Percentiles rank a stretch among this genome's conserved stretches.
Conservation (phyloP, 2,888 invertebrate genomes). For the Mythimna pallens region DNA sequence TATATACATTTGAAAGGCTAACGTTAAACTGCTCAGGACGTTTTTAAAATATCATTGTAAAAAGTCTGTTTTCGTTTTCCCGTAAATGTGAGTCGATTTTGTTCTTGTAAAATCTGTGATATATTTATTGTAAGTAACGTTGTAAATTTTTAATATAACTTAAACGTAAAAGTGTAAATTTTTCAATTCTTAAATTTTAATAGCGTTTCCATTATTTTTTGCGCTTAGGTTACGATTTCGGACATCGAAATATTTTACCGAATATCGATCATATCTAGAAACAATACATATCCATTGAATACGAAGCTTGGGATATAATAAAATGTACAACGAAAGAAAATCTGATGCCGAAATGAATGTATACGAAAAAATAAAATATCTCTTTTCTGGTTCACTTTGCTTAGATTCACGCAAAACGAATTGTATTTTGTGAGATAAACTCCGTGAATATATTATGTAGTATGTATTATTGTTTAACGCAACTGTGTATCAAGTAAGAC, state of each 20-base stretch:
- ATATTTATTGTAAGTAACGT: conserved; percentile 89
- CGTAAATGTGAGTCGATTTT: conserved; percentile 74
- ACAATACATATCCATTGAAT: conserved; percentile 86
- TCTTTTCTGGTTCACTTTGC: conserved; percentile 74
- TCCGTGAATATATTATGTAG: conserved; percentile 80
- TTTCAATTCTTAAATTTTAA: conserved; percentile 72
- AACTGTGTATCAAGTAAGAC: conserved; percentile 84
- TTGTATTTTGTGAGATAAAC: conserved; percentile 79
- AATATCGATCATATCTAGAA: conserved; percentile 85
- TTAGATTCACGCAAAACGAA: conserved; percentile 77
- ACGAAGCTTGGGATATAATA: conserved; percentile 75
- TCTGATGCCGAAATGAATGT: conserved; percentile 80
- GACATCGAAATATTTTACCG: conserved; percentile 71
- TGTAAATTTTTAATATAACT: conserved; percentile 81
- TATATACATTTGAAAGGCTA: conserved; percentile 71
- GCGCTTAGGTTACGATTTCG: conserved; percentile 65
- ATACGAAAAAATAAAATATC: conserved; percentile 82
- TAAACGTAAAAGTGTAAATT: conserved; percentile 74
- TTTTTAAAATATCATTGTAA: conserved; percentile 59
- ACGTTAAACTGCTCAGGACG: conserved; percentile 69
- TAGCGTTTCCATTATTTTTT: conserved; percentile 63
- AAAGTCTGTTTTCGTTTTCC: conserved; percentile 63
- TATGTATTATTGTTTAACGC: conserved; percentile 81
- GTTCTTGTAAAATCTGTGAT: conserved; percentile 90
- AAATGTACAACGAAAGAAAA: conserved; percentile 80